Percentiles rank a stretch among this genome's conserved stretches.
These are phyloP conservation scores for Anoura caudifer DNA, from an alignment of 2,113 vertebrate genomes.

Conservation along the genomic window DNA sequence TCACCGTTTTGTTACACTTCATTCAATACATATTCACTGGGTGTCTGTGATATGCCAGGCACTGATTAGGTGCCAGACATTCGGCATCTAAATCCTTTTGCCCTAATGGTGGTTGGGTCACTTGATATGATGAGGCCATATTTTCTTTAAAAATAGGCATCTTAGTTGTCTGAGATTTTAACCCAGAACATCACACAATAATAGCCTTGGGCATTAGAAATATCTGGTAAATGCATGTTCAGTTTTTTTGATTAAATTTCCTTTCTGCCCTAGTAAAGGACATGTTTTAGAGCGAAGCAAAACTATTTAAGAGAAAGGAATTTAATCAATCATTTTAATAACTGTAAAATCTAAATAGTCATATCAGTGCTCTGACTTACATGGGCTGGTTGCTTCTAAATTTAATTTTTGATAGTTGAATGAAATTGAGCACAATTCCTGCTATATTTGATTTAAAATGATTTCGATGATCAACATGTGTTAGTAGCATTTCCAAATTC, in stretches of 20 bases:
- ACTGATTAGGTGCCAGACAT: neutral
- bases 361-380: neutral
- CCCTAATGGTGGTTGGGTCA: neutral
- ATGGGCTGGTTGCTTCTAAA: neutral
- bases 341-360: neutral
- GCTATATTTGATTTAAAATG: slow-evolving; percentile 29
- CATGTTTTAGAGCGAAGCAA: neutral
- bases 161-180: neutral
- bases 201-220: neutral
- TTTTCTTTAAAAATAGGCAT: neutral
- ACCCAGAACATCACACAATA: neutral
- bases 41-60: neutral
- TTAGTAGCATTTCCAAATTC: slow-evolving; percentile 39
- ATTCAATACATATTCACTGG: neutral
- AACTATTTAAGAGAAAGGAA: neutral
- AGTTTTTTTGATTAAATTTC: neutral
- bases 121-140: neutral
- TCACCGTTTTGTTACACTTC: neutral
- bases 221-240: neutral
- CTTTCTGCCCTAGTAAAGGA: neutral
- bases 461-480: slow-evolving; percentile 14
- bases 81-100: neutral
- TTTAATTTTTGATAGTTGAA: neutral
- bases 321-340: neutral
- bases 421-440: slow-evolving; percentile 35